phyloP scores from a whole-genome alignment of 2,888 invertebrate genomes.

The Anarsia innoxiella region DNA sequence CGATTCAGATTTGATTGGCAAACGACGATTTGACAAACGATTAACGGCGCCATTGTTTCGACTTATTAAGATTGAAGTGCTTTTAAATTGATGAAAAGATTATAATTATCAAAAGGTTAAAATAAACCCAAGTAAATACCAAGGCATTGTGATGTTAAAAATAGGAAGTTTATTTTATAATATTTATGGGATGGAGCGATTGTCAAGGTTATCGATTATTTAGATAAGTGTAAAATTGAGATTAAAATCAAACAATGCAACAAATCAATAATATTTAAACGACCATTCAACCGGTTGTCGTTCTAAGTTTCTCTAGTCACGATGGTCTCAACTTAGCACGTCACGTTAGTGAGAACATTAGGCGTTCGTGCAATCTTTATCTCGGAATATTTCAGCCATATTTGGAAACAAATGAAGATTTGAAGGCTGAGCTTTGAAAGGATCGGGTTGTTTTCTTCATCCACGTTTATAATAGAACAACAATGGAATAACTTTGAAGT shows the following conservation, averaged over 20 bases:
- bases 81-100: conserved; percentile 24
- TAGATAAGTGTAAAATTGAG: conserved; percentile 32
- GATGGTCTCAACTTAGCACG: too few relatives aligned
- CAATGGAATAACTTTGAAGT: too few relatives aligned
- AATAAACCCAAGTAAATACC: conserved; percentile 32
- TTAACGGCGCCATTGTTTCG: conserved; percentile 24
- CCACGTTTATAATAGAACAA: too few relatives aligned
- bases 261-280: conserved; percentile 55
- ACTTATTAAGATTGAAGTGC: conserved; percentile 27
- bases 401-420: conserved; percentile 31
- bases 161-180: not conserved
- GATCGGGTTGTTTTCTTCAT: too few relatives aligned
- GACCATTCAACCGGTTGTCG: too few relatives aligned
- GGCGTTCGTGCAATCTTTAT: conserved; percentile 31
- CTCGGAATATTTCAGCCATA: conserved; percentile 33
- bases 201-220: too few relatives aligned
- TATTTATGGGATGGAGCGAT: too few relatives aligned
- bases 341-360: too few relatives aligned
- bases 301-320: too few relatives aligned
- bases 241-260: conserved; percentile 48
- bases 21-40: conserved; percentile 32
- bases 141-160: conserved; percentile 30
- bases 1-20: conserved; percentile 32
- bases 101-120: conserved; percentile 34
- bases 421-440: conserved; percentile 28